These are phyloP conservation scores for Spinibarbus caldwelli DNA, from an alignment of 2,797 vertebrate genomes.

Conservation along the genomic window DNA sequence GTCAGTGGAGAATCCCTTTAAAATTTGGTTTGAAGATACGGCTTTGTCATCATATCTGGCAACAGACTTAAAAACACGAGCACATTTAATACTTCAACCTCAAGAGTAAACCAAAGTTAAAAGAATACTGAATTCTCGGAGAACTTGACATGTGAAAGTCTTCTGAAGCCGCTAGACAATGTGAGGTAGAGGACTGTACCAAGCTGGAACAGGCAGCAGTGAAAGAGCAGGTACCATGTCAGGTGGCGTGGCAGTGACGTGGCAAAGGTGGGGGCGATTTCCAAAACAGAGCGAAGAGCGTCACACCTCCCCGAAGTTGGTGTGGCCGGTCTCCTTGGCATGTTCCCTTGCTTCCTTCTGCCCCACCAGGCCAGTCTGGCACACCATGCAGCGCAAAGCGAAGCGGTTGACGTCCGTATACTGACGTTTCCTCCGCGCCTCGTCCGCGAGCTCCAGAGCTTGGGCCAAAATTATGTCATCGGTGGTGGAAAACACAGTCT, in stretches of 20 bases:
- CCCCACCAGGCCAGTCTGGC: conserved; percentile 95
- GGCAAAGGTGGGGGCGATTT: conserved; percentile 3
- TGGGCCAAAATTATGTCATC: conserved; percentile 92
- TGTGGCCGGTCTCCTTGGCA: conserved; percentile 95
- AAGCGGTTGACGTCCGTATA: conserved; percentile 96
- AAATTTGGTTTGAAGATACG: conserved; percentile 48
- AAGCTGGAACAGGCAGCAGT: conserved; percentile 67
- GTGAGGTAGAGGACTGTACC: conserved; percentile 82
- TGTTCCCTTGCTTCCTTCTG: conserved; percentile 95
- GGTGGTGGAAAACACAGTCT: conserved; percentile 90
- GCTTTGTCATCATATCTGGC: conserved; percentile 47
- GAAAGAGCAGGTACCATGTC: conserved; percentile 49
- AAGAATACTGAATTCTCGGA: conserved; percentile 70
- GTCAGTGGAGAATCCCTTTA: conserved; percentile 24
- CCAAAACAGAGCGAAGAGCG: not conserved
- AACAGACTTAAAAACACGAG: conserved; percentile 50
- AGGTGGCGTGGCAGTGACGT: conserved; percentile 61
- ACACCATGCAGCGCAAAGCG: conserved; percentile 93
- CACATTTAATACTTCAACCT: conserved; percentile 34
- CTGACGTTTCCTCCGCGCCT: conserved; percentile 92
- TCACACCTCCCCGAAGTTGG: conserved; percentile 98
- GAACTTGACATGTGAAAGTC: conserved; percentile 61
- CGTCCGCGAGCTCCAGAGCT: conserved; percentile 93
- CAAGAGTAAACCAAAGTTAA: conserved; percentile 59
- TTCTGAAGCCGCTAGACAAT: conserved; percentile 66